Evolutionary conservation across 2,113 vertebrate genomes (phyloP).

Genomic region (Pachypanchax playfairii): DNA sequence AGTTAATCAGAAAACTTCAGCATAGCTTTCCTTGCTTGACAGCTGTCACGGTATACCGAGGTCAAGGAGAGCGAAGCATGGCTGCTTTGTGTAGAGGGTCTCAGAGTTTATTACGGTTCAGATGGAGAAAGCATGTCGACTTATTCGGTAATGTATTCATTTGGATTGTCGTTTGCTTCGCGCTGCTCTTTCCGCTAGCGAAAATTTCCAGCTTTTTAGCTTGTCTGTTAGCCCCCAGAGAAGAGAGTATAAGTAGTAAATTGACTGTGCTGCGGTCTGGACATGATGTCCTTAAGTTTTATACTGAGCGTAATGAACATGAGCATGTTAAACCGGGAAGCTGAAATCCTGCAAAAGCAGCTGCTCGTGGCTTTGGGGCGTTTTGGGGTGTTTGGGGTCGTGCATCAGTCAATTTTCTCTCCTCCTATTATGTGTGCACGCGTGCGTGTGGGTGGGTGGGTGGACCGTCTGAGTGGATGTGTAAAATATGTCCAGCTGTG

Average conservation of each 20-base stretch:
- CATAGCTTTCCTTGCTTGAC: conserved; percentile 54
- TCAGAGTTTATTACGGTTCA: conserved; percentile 62
- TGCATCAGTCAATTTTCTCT: too few relatives aligned
- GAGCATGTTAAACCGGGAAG: neutral
- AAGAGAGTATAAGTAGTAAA: conserved; percentile 12
- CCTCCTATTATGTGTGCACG: too few relatives aligned
- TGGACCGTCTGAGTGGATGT: too few relatives aligned
- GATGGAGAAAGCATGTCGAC: conserved; percentile 74
- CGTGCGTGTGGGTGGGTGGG: too few relatives aligned
- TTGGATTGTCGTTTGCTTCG: neutral
- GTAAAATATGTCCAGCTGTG: too few relatives aligned
- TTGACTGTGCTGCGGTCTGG: neutral
- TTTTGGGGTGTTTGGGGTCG: too few relatives aligned
- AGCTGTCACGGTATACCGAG: conserved; percentile 65
- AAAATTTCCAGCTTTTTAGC: conserved; percentile 33
- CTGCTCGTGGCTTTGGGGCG: too few relatives aligned
- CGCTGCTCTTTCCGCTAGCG: neutral
- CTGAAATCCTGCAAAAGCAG: neutral
- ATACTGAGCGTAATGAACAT: neutral
- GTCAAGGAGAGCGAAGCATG: conserved; percentile 76
- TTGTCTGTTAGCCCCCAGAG: conserved; percentile 49
- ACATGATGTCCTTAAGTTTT: conserved; percentile 32
- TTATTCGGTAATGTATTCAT: conserved; percentile 74
- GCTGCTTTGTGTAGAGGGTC: conserved; percentile 79
- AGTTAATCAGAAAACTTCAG: conserved; percentile 37